phyloP scores from a whole-genome alignment of 37 sponge, comb jelly and placozoan species.

The Chondrosia reniformis region DNA sequence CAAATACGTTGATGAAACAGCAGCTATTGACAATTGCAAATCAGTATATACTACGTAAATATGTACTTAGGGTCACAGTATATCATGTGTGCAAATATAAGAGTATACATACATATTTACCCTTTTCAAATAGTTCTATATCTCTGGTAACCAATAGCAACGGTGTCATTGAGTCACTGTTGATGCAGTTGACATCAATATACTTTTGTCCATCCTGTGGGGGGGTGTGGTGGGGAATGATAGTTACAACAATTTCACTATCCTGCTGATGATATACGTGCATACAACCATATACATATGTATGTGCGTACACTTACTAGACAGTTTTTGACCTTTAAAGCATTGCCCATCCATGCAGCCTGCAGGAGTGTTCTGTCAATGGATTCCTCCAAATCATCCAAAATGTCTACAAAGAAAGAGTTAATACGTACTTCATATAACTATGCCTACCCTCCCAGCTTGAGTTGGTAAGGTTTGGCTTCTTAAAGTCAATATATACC shows the following conservation, averaged over 20 bases:
- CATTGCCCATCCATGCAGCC: conserved; percentile 81
- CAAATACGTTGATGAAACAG: too few relatives aligned
- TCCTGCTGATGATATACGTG: not conserved
- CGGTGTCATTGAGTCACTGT: conserved; percentile 78
- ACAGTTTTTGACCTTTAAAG: conserved; percentile 50
- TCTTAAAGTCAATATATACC: too few relatives aligned
- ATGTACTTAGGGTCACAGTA: too few relatives aligned
- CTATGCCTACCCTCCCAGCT: too few relatives aligned
- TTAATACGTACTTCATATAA: too few relatives aligned
- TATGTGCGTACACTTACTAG: conserved; percentile 34
- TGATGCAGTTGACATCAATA: conserved; percentile 77
- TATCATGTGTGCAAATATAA: not conserved
- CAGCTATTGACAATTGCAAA: too few relatives aligned
- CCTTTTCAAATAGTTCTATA: conserved; percentile 67
- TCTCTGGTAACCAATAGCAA: conserved; percentile 87
- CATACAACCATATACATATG: not conserved
- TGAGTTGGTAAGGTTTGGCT: too few relatives aligned
- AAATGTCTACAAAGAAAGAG: too few relatives aligned
- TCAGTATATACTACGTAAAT: too few relatives aligned
- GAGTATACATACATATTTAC: conserved; percentile 18
- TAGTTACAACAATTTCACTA: too few relatives aligned
- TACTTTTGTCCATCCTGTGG: conserved; percentile 43
- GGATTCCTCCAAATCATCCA: too few relatives aligned
- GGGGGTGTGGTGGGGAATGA: conserved; percentile 1
- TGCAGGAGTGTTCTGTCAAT: conserved; percentile 54